These are phyloP conservation scores for Diloba caeruleocephala DNA, from an alignment of 2,888 invertebrate species.

Conservation along the genomic window DNA sequence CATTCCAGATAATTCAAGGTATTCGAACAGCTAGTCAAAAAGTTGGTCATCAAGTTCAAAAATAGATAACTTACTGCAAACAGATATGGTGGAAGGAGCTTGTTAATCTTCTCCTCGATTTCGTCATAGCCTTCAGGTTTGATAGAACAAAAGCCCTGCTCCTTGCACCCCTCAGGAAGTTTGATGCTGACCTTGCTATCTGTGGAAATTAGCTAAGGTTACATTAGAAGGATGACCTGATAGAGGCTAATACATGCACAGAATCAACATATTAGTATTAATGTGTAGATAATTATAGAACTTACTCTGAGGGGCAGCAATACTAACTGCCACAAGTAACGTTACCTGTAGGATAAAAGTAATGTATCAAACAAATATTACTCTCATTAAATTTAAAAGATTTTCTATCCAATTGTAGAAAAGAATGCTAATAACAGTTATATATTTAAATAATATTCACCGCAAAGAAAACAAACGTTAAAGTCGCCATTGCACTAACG, in stretches of 20 bases:
- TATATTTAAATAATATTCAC: too few relatives aligned
- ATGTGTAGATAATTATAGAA: too few relatives aligned
- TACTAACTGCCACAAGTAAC: conserved; percentile 4
- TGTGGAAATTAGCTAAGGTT: conserved; percentile 11
- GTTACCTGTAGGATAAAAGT: conserved; percentile 11
- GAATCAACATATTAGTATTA: too few relatives aligned
- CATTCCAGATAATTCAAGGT: too few relatives aligned
- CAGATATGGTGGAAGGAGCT: conserved; percentile 9
- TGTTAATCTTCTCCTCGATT: conserved; percentile 38
- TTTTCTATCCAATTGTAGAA: too few relatives aligned
- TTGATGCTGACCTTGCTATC: conserved; percentile 11
- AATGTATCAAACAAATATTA: too few relatives aligned
- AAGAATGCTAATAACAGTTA: too few relatives aligned
- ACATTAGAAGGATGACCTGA: not conserved
- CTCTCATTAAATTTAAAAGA: too few relatives aligned
- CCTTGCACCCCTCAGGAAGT: conserved; percentile 40
- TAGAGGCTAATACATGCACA: not conserved
- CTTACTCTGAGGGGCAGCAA: conserved; percentile 27
- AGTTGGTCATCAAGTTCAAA: too few relatives aligned
- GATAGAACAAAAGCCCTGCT: conserved; percentile 35
- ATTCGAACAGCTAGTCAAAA: too few relatives aligned
- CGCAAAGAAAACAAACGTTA: too few relatives aligned
- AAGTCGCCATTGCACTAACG: too few relatives aligned
- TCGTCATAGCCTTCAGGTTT: conserved; percentile 48
- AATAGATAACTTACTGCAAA: conserved; percentile 11